Conservation (phyloP, 2,888 invertebrate genomes). For the Aphrophora alni region DNA sequence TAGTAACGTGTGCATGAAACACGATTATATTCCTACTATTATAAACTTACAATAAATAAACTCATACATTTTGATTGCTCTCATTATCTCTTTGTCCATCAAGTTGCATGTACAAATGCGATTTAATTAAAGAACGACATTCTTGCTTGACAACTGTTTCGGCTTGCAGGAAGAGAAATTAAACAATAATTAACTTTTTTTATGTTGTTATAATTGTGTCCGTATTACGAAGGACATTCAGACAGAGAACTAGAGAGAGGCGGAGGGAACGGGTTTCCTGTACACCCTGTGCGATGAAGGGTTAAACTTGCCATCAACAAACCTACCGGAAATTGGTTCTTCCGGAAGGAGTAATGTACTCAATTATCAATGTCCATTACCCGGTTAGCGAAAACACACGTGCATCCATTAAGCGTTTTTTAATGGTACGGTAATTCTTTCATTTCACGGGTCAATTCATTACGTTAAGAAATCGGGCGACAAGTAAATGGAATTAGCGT, state of each 20-base stretch:
- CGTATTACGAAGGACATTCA: background rate
- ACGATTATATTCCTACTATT: too few species aligned
- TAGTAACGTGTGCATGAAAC: too few species aligned
- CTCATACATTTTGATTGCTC: too few species aligned
- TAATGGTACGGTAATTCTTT: too few species aligned
- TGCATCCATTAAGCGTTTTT: background rate
- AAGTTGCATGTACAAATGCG: background rate
- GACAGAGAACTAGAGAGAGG: too few species aligned
- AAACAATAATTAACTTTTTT: background rate
- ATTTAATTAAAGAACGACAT: background rate
- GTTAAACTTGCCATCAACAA: background rate
- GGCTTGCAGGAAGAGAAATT: background rate
- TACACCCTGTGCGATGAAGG: background rate
- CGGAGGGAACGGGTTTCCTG: background rate
- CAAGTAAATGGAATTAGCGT: background rate
- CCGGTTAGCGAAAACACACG: constrained; percentile 24
- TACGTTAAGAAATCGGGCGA: constrained; percentile 14
- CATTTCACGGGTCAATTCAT: constrained; percentile 25
- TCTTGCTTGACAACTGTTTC: background rate
- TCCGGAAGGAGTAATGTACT: background rate
- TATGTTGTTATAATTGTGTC: background rate
- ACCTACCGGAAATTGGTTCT: background rate
- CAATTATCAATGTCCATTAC: constrained; percentile 1
- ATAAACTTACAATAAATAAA: too few species aligned
- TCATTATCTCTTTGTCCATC: background rate